Base-by-base conservation (phyloP, 2,797 vertebrate genomes). In the Ambastaia sidthimunki region DNA sequence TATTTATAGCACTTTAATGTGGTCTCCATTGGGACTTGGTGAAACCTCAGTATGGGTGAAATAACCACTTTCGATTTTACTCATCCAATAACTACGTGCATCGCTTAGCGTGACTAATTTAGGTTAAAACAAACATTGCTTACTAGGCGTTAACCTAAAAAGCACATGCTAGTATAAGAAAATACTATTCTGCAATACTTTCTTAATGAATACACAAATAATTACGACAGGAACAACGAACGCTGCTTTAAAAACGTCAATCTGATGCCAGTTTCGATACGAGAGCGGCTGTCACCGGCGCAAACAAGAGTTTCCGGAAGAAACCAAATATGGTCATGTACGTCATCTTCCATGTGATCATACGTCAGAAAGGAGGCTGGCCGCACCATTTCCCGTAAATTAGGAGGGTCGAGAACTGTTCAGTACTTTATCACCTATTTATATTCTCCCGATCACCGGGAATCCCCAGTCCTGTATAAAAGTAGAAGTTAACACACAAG, bases 301-400 rank as follows among this genome's bases (percentile, higher is more conserved):
- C 4, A 44, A 19, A 18, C 23, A 78, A 74, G 93, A 88, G 91
- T 91, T 91, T 93, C 93, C 71, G 65, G 50, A 82, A 86, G 59
- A 10, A 70, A 10, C 85, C 80, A 92, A 67, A 93, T 92, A 91
- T 94, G 94, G 94, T 73, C 80, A 94, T 57, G 84, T 91, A 93
- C 94, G 93, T 93, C 87, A 91, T 16, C 0, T 3, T 18, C 0
- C 91, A 91, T 89, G 89, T 91, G 91, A 82, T 69, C 1, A 0
- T 0, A 59, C 87, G 88, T 88, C 89, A 89, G 71, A 81, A 81
- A 80, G 81, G 86, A 86, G 87, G 81, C 86, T 87, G 93, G 86
- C 89, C 75, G 74, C 89, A 91, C 80, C 90, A 94, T 91, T 94
- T 94, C 91, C 90, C 80, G 91, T 92, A 91, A 93, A 7, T 13